Conservation (phyloP, 2,888 invertebrate species). For the Smittia aterrima region DNA sequence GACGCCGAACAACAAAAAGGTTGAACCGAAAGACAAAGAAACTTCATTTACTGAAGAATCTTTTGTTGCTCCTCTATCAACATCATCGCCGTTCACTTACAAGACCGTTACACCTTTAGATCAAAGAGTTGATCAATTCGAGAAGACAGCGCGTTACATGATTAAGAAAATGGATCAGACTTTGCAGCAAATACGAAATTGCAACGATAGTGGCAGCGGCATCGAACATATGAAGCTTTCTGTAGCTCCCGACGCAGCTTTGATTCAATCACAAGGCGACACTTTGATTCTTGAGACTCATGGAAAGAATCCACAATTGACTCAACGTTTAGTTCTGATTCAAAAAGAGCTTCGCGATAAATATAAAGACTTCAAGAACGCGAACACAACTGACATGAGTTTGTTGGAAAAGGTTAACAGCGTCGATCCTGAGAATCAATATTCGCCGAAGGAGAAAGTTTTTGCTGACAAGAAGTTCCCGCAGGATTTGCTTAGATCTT, state of each 20-base stretch:
- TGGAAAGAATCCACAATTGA: conserved; percentile 51
- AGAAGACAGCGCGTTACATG: conserved; percentile 52
- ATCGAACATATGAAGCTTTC: conserved; percentile 51
- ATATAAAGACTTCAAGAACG: conserved; percentile 52
- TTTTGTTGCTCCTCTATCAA: neutral
- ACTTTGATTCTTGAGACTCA: conserved; percentile 70
- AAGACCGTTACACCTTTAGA: conserved; percentile 47
- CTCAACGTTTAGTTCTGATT: conserved; percentile 52
- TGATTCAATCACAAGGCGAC: conserved; percentile 74
- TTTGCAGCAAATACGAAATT: conserved; percentile 50
- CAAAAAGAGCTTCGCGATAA: conserved; percentile 53
- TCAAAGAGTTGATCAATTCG: conserved; percentile 52
- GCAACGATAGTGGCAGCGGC: conserved; percentile 50
- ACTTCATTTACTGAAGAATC: conserved; percentile 18
- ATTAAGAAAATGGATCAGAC: conserved; percentile 51
- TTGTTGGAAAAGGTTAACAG: neutral
- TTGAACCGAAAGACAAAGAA: conserved; percentile 44
- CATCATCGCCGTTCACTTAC: conserved; percentile 20
- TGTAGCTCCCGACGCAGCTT: conserved; percentile 73
- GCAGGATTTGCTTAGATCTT: conserved; percentile 41
- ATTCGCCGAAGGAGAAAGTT: conserved; percentile 41
- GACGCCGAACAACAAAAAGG: conserved; percentile 49
- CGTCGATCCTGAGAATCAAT: conserved; percentile 40
- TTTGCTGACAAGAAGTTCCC: conserved; percentile 43
- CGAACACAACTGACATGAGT: conserved; percentile 46